Percentiles rank a stretch among this genome's conserved stretches.
Conservation (phyloP, 2,797 vertebrate species). For the Psittacula derbiana region DNA sequence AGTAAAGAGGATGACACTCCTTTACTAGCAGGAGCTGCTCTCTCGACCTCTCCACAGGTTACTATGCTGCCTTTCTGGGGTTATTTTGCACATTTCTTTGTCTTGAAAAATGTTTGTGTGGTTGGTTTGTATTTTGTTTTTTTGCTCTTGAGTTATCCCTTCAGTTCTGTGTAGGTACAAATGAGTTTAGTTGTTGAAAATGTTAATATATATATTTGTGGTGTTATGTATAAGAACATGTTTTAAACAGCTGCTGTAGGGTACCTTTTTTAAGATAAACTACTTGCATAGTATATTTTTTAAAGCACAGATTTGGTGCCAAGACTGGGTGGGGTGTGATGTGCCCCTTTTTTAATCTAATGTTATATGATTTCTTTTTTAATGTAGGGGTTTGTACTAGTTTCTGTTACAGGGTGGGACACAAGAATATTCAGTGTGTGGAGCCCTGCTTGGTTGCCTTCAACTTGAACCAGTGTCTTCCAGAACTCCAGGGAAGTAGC, state of each 20-base stretch:
- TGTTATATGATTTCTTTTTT: slow-evolving; percentile 3
- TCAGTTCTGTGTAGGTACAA: slow-evolving; percentile 79
- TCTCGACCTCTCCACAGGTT: slow-evolving; percentile 31
- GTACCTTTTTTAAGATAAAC: slow-evolving; percentile 71
- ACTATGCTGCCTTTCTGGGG: slow-evolving; percentile 61
- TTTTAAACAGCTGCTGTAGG: slow-evolving; percentile 82
- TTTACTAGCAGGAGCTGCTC: slow-evolving; percentile 49
- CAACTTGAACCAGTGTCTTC: slow-evolving; percentile 53
- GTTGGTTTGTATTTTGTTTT: not conserved
- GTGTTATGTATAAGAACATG: slow-evolving; percentile 76
- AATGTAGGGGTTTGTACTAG: not conserved
- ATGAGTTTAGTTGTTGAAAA: slow-evolving; percentile 79
- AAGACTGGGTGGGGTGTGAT: slow-evolving; percentile 66
- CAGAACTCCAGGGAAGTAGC: slow-evolving; percentile 13
- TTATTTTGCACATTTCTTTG: slow-evolving; percentile 70
- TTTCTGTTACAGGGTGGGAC: slow-evolving; percentile 44
- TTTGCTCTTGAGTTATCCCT: slow-evolving; percentile 40
- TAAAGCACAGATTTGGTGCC: slow-evolving; percentile 78
- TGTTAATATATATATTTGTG: slow-evolving; percentile 81
- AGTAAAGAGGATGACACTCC: slow-evolving; percentile 41
- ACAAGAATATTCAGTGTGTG: slow-evolving; percentile 6
- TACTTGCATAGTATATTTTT: slow-evolving; percentile 76
- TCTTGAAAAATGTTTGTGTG: slow-evolving; percentile 53
- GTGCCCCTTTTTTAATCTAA: slow-evolving; percentile 48
- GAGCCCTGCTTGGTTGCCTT: slow-evolving; percentile 26